phyloP scores from a whole-genome alignment of 2,113 vertebrate genomes.

The Cygnus buccinator region DNA sequence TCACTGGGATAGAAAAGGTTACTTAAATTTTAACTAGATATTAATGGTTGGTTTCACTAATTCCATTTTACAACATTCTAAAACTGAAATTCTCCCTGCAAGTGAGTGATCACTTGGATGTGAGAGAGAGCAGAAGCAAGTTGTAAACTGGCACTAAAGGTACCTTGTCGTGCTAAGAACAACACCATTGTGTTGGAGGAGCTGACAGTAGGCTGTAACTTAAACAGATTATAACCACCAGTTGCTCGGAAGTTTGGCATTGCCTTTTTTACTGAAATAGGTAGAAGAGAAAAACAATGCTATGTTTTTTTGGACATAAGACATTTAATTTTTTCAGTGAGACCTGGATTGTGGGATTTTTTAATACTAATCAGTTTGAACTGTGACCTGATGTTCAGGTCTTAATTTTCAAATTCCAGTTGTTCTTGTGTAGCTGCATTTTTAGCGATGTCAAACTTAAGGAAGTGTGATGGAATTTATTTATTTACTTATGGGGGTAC shows the following conservation, averaged over 20 bases:
- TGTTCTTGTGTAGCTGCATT: background rate
- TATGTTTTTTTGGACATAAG: too few relatives aligned
- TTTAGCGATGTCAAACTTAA: background rate
- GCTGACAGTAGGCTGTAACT: background rate
- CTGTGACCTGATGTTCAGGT: background rate
- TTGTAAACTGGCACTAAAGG: background rate
- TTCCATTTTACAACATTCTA: constrained; percentile 1
- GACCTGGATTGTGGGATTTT: background rate
- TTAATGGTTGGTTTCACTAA: constrained; percentile 59
- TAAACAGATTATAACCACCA: background rate
- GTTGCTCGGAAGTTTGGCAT: background rate
- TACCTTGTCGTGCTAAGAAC: background rate
- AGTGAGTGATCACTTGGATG: background rate
- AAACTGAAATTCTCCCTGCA: background rate
- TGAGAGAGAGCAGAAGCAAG: constrained; percentile 25
- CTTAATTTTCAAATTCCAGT: background rate
- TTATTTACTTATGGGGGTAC: background rate
- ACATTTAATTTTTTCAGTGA: background rate
- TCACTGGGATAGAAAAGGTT: constrained; percentile 55
- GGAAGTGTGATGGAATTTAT: background rate
- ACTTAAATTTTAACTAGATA: constrained; percentile 65
- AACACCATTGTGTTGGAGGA: background rate
- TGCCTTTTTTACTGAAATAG: background rate
- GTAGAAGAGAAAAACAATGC: background rate
- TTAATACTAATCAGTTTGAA: background rate